Conservation (phyloP, 2,113 vertebrate genomes). For the Hystrix cristata region DNA sequence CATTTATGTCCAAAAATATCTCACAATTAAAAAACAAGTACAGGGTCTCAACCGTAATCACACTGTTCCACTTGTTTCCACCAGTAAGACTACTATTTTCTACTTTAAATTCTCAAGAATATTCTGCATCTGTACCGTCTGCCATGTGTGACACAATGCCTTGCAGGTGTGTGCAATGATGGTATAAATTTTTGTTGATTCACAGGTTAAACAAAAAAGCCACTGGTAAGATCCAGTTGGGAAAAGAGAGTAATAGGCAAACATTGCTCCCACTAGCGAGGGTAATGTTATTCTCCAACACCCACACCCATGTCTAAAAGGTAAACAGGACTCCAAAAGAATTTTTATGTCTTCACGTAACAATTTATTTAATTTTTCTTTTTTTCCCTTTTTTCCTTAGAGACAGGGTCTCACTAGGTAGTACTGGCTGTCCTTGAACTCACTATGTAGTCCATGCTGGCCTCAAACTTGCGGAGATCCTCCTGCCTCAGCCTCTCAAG, state of each 20-base stretch:
- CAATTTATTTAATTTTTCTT: not conserved
- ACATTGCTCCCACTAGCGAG: not conserved
- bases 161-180: not conserved
- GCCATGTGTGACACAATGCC: not conserved
- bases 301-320: not conserved
- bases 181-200: conserved; percentile 24
- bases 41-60: not conserved
- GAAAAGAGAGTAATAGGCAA: not conserved
- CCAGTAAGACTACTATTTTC: not conserved
- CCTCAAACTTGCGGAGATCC: not conserved
- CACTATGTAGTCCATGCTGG: not conserved
- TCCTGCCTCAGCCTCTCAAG: not conserved
- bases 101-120: conserved; percentile 35
- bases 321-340: conserved; percentile 30
- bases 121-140: not conserved
- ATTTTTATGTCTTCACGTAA: conserved; percentile 53
- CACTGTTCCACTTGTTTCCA: conserved; percentile 25
- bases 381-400: not conserved
- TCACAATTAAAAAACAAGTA: conserved; percentile 23
- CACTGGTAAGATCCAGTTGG: not conserved
- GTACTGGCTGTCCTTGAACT: not conserved
- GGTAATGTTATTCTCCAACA: conserved; percentile 19
- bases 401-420: not conserved
- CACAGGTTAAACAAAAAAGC: conserved; percentile 45
- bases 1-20: conserved; percentile 27